phyloP scores from a whole-genome alignment of 2,888 invertebrate genomes.

The Drosophila melanosoma region DNA sequence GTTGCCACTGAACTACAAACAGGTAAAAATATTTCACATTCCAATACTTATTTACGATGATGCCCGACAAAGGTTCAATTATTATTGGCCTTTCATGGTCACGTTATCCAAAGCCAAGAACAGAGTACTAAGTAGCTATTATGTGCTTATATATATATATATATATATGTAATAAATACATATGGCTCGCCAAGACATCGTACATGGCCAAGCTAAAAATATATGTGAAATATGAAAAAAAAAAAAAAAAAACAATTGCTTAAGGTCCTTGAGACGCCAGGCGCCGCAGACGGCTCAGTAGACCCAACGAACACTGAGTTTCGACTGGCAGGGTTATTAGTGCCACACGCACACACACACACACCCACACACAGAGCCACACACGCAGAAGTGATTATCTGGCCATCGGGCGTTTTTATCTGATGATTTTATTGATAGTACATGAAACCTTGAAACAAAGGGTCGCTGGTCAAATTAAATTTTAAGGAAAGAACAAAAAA shows the following conservation, averaged over 20 bases:
- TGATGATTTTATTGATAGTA: constrained; percentile 32
- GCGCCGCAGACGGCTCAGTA: constrained; percentile 32
- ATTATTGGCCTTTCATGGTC: constrained; percentile 65
- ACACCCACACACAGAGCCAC: not conserved
- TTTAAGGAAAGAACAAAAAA: constrained; percentile 24
- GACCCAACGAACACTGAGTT: constrained; percentile 25
- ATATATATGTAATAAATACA: constrained; percentile 20
- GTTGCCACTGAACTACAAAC: constrained; percentile 24
- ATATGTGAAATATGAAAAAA: constrained; percentile 36
- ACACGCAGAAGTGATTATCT: constrained; percentile 35
- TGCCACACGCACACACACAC: not conserved
- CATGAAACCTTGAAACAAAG: not conserved
- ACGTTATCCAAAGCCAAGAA: constrained; percentile 42
- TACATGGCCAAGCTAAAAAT: constrained; percentile 52
- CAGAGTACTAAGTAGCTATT: constrained; percentile 36
- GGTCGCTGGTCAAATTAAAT: constrained; percentile 26
- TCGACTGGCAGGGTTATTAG: constrained; percentile 55
- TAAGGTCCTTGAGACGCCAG: constrained; percentile 52
- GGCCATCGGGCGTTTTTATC: constrained; percentile 25
- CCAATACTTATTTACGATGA: constrained; percentile 24
- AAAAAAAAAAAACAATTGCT: constrained; percentile 50
- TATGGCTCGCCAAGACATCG: constrained; percentile 51
- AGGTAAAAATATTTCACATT: constrained; percentile 42
- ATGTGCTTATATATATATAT: constrained; percentile 15
- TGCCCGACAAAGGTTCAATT: constrained; percentile 64